phyloP scores from a whole-genome alignment of 1,140 invertebrate species.

The Aphaenogaster rudis region DNA sequence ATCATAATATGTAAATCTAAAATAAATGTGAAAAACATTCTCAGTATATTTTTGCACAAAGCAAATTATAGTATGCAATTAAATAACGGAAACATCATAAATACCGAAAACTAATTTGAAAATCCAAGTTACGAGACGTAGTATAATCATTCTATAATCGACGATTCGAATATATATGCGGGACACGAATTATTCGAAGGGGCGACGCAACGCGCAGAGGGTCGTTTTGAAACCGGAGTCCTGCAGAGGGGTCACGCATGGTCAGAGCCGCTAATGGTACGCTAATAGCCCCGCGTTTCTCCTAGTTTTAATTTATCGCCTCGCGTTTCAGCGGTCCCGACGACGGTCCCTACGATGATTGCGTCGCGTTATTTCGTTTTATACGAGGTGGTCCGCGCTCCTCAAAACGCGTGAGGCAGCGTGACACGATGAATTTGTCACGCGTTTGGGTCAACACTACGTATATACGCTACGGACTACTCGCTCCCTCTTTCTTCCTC shows the following conservation, averaged over 20 bases:
- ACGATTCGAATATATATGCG: neutral
- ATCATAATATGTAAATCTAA: neutral
- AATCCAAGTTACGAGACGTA: neutral
- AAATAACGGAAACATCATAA: neutral
- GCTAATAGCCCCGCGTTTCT: constrained; percentile 84
- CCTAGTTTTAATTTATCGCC: constrained; percentile 84
- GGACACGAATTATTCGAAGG: constrained; percentile 1
- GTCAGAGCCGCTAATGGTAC: constrained; percentile 81
- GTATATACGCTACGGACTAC: constrained; percentile 61
- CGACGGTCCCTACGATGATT: constrained; percentile 75
- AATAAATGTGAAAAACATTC: neutral
- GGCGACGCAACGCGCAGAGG: constrained; percentile 3
- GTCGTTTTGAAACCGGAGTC: constrained; percentile 75
- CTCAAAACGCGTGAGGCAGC: constrained; percentile 80
- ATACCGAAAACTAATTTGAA: neutral
- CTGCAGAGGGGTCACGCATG: constrained; percentile 81
- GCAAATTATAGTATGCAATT: neutral
- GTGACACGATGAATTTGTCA: constrained; percentile 86
- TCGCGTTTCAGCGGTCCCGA: constrained; percentile 62
- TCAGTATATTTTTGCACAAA: neutral
- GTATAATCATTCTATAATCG: neutral
- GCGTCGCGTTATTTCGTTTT: constrained; percentile 69
- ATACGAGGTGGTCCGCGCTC: constrained; percentile 73
- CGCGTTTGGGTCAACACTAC: constrained; percentile 81
- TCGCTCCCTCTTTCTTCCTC: constrained; percentile 28